Evolutionary conservation across 2,888 invertebrate species (phyloP), one percentile per base, ranked within the genome.

Genomic region (Synergus laeviventris): DNA sequence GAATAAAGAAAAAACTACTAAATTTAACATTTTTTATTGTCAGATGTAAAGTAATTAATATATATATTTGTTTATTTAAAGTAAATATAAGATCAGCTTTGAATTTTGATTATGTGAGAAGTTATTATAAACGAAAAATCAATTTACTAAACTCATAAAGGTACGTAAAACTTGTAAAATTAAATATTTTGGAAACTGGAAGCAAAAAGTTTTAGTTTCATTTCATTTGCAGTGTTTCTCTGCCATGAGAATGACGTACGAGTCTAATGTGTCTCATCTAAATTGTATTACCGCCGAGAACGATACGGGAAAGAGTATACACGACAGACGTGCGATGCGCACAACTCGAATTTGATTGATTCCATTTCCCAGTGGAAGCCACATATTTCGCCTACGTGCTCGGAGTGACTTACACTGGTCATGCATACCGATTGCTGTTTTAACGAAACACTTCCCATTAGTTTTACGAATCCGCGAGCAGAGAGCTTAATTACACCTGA

Each of bases 281-380:
- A 81, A 82, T 80, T 80, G 80, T 80, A 80, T 81, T 82, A 82
- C 79, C 76, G 76, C 24, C 21, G 78, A 80, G 79, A 80, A 80
- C 70, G 76, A 76, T 49, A 73, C 74, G 45, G 56, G 61, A 42
- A 76, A 80, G 76, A 75, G 54, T 18, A 76, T 39, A 75, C 75
- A 73, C 74, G 77, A 77, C 79, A 76, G 75, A 74, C 76, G 74
- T 76, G 80, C 79, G 79, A 79, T 77, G 81, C 76, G 76, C 78
- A 78, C 81, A 74, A 86, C 85, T 85, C 81, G 81, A 81, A 86
- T 89, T 88, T 89, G 88, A 89, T 89, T 87, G 89, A 89, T 89
- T 88, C 83, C 81, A 80, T 83, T 82, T 83, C 79, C 70, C 83
- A 79, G 62, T 78, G 80, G 77, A 80, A 80, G 81, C 81, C 83